Evolutionary conservation across 92 coral and sea anemone genomes (phyloP), one percentile per base, ranked within the genome.

Genomic region (Porites divaricata): DNA sequence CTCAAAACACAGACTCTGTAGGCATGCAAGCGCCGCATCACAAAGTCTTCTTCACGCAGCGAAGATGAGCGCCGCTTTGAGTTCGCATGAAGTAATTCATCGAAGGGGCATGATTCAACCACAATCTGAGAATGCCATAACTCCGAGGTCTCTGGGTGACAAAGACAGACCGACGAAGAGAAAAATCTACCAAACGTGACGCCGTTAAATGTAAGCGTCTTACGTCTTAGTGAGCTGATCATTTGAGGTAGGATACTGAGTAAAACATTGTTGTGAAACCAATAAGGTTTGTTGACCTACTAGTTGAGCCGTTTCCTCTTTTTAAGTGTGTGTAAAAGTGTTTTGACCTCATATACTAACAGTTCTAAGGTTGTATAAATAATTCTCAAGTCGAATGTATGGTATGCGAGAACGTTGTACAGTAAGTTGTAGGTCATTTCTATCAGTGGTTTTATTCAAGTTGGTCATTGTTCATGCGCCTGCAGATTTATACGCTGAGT

Each of bases 1-100:
- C 79, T 72, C 68, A 70, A 80, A 80, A 80, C 68, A 70, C 76
- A 80, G 85, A 70, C 85, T 56, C 54, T 68, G 67, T 54, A 35
- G 67, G 67, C 13, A 28, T 70, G 56, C 56, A 66, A 35, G 68
- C 68, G 56, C 68, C 19, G 10, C 23, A 19, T 56, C 16, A 58
- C 19, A 23, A 64, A 50, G 25, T 67, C 13, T 24, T 50, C 50
- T 9, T 19, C 65, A 50, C 74, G 51, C 66, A 9, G 65, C 1
- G 56, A 45, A 71, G 75, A 71, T 13, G 52, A 19, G 17, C 53
- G 15, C 25, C 22, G 76, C 53, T 71, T 4, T 41, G 16, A 7
- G 54, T 67, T 56, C 8, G 12, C 8, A 69, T 35, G 52, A 13
- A 53, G 20, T 22, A 56, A 8, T 22, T 35, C 41, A 23, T 9